Percentiles rank a stretch among this genome's conserved stretches.
Evolutionary conservation across 30 jellyfish, hydroid and myxozoan species (phyloP).

Genomic region (Rhopilema esculentum): DNA sequence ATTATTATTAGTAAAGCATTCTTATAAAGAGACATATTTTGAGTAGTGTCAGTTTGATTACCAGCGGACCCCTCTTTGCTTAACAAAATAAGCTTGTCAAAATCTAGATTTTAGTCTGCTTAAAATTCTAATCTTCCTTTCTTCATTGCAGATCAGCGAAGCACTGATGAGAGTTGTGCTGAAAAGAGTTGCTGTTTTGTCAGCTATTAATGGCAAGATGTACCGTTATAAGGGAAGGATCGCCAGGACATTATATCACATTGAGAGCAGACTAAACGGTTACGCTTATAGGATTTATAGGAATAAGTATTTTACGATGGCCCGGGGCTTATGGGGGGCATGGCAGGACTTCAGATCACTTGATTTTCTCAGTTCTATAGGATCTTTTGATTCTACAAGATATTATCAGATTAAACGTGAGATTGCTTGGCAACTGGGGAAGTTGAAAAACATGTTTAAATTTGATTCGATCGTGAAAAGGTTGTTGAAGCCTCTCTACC

Average conservation of each 20-base stretch:
- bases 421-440: background rate
- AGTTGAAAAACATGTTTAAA: background rate
- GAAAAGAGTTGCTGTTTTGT: background rate
- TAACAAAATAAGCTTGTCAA: too few relatives aligned
- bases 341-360: background rate
- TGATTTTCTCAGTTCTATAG: slow-evolving; percentile 1
- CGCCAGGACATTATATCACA: background rate
- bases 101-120: too few relatives aligned
- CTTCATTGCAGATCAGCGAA: slow-evolving; percentile 10
- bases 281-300: slow-evolving; percentile 6
- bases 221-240: background rate
- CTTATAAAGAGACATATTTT: too few relatives aligned
- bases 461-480: slow-evolving; percentile 7
- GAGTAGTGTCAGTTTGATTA: too few relatives aligned
- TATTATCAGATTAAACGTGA: background rate
- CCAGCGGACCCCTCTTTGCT: too few relatives aligned
- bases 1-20: too few relatives aligned
- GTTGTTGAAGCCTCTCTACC: slow-evolving; percentile 42
- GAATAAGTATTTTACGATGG: slow-evolving; percentile 4
- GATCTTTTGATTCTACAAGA: background rate
- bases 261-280: slow-evolving; percentile 9
- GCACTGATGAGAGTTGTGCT: background rate
- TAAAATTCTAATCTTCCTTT: too few relatives aligned
- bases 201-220: background rate
- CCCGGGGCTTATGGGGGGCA: background rate